Conservation (phyloP, 2,113 vertebrate species). For the Orientallactaga bullata region DNA sequence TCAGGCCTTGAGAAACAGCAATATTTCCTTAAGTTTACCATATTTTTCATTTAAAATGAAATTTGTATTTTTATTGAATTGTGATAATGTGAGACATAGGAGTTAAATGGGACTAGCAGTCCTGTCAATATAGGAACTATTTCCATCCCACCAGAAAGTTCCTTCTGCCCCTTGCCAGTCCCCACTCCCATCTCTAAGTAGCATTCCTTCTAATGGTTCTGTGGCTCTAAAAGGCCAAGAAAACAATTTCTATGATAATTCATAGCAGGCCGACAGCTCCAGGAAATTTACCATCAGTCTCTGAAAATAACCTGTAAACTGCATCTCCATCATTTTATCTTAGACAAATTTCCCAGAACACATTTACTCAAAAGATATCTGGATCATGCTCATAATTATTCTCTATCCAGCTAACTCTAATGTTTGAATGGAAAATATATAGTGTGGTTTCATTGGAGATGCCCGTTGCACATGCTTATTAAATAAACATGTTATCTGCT, state of each 20-base stretch:
- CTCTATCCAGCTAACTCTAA: constrained; percentile 18
- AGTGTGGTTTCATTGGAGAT: neutral
- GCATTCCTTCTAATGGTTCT: constrained; percentile 71
- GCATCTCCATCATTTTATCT: constrained; percentile 65
- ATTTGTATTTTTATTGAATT: neutral
- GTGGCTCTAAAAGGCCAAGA: constrained; percentile 70
- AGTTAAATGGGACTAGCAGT: neutral
- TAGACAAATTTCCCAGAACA: constrained; percentile 72
- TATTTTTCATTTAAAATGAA: neutral
- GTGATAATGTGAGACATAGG: neutral
- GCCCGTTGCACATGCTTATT: neutral
- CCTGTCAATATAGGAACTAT: neutral
- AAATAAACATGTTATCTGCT: constrained; percentile 35
- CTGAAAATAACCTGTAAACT: constrained; percentile 49
- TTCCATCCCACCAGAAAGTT: neutral
- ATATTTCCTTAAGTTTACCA: constrained; percentile 52
- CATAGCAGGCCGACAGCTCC: constrained; percentile 63
- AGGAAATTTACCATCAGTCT: constrained; percentile 61
- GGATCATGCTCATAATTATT: constrained; percentile 67
- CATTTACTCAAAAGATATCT: constrained; percentile 72
- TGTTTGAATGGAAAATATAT: neutral
- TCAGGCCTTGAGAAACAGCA: neutral
- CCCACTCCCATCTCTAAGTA: neutral
- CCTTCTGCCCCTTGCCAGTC: neutral
- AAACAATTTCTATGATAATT: constrained; percentile 77